A percentile compares a stretch with the other conserved stretches of the same genome.
phyloP scores from a whole-genome alignment of 1,140 invertebrate genomes.

The Pachyrhynchus sulphureomaculatus region DNA sequence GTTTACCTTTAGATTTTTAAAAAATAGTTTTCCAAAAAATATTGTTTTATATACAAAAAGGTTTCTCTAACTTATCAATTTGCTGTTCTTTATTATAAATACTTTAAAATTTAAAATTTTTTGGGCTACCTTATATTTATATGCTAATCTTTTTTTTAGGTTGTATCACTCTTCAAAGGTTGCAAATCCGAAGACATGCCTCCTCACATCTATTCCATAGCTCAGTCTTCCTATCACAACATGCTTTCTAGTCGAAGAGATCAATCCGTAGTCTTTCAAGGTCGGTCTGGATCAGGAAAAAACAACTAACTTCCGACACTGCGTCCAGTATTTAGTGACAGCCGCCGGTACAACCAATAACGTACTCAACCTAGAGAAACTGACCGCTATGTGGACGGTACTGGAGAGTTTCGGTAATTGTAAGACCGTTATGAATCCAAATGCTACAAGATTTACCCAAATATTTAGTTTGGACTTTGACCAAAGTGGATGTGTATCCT shows the following conservation, averaged over 20 bases:
- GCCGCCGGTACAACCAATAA: slow-evolving; percentile 75
- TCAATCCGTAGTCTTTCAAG: slow-evolving; percentile 87
- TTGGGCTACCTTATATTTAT: too few species aligned
- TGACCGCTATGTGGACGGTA: slow-evolving; percentile 79
- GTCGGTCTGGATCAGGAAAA: slow-evolving; percentile 84
- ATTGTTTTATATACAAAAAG: too few species aligned
- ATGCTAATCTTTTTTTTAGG: too few species aligned
- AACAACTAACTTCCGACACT: slow-evolving; percentile 83
- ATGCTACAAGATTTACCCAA: slow-evolving; percentile 87
- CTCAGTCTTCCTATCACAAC: slow-evolving; percentile 85
- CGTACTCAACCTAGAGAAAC: slow-evolving; percentile 76
- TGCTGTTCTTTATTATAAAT: too few species aligned
- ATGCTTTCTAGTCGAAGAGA: slow-evolving; percentile 82
- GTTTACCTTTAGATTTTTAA: too few species aligned
- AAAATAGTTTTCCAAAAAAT: too few species aligned
- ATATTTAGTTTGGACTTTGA: slow-evolving; percentile 90
- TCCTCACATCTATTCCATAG: slow-evolving; percentile 90
- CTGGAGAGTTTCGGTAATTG: slow-evolving; percentile 90
- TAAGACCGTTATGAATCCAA: slow-evolving; percentile 75
- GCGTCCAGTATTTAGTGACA: slow-evolving; percentile 80
- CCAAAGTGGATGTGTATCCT: slow-evolving; percentile 83
- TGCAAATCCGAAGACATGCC: slow-evolving; percentile 93
- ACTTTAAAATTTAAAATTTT: too few species aligned
- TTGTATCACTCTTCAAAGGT: slow-evolving; percentile 89
- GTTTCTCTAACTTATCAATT: too few species aligned